phyloP scores from a whole-genome alignment of 2,113 vertebrate genomes.

The Emberiza fucata region DNA sequence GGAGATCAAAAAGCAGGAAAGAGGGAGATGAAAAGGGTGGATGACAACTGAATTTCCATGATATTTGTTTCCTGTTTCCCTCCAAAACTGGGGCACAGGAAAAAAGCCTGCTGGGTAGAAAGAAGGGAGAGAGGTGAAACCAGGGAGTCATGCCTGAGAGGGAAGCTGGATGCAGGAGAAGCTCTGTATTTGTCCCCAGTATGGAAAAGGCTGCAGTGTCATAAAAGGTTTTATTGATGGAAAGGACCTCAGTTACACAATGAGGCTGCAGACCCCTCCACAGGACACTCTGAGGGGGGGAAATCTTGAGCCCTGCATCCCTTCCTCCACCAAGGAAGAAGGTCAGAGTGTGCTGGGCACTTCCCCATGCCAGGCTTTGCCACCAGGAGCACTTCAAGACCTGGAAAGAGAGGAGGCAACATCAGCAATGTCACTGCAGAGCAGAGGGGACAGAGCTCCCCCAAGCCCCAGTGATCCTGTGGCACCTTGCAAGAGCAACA shows the following conservation, averaged over 20 bases:
- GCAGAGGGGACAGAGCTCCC: neutral
- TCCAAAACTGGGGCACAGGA: neutral
- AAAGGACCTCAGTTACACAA: neutral
- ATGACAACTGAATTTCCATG: neutral
- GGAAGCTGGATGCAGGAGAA: neutral
- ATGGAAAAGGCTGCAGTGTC: neutral
- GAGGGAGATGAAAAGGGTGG: neutral
- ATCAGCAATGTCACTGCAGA: neutral
- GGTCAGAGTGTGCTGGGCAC: neutral
- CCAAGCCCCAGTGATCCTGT: neutral
- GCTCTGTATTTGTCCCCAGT: neutral
- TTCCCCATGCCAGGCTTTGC: neutral
- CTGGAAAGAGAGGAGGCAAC: conserved; percentile 51
- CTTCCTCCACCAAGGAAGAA: neutral
- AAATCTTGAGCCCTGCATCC: neutral
- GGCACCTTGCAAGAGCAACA: neutral
- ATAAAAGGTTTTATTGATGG: conserved; percentile 52
- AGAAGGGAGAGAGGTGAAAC: neutral
- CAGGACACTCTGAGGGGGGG: neutral
- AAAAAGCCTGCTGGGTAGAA: neutral
- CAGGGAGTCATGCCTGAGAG: neutral
- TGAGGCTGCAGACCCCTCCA: neutral
- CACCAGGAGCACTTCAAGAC: conserved; percentile 15
- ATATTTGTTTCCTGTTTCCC: neutral
- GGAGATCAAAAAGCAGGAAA: conserved; percentile 19